Evolutionary conservation across 2,113 vertebrate species (phyloP).

Genomic region (Saccopteryx leptura): DNA sequence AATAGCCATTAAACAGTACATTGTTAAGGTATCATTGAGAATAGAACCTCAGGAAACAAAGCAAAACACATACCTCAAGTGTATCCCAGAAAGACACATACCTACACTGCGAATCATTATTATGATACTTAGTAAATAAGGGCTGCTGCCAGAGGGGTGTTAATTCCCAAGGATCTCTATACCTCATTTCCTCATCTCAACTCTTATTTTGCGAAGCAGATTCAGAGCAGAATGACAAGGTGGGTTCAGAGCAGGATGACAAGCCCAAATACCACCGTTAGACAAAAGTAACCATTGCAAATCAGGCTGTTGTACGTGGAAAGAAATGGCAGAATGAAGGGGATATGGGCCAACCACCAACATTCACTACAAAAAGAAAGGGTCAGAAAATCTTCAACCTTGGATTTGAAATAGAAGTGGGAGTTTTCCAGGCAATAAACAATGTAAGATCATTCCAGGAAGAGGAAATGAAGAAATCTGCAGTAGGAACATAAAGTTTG

Average conservation of each 20-base stretch:
- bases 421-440: background rate
- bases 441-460: background rate
- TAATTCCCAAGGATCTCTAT: background rate
- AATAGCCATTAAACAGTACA: background rate
- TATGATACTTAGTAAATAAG: background rate
- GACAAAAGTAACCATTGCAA: background rate
- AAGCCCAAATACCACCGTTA: background rate
- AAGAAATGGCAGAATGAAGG: background rate
- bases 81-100: background rate
- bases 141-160: background rate
- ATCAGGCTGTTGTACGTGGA: background rate
- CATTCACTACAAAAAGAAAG: background rate
- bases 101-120: background rate
- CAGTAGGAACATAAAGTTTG: background rate
- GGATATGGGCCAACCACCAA: background rate
- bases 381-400: background rate
- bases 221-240: background rate
- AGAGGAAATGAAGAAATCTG: background rate
- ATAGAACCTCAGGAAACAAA: background rate
- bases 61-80: background rate
- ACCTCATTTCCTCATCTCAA: background rate
- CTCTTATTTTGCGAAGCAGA: background rate
- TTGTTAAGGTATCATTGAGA: background rate
- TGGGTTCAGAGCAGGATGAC: background rate
- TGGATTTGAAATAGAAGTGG: slow-evolving; percentile 10